Percentiles rank a stretch among this genome's conserved stretches.
Conservation (phyloP, 2,888 invertebrate genomes). For the Lasioglossum leucozonium region DNA sequence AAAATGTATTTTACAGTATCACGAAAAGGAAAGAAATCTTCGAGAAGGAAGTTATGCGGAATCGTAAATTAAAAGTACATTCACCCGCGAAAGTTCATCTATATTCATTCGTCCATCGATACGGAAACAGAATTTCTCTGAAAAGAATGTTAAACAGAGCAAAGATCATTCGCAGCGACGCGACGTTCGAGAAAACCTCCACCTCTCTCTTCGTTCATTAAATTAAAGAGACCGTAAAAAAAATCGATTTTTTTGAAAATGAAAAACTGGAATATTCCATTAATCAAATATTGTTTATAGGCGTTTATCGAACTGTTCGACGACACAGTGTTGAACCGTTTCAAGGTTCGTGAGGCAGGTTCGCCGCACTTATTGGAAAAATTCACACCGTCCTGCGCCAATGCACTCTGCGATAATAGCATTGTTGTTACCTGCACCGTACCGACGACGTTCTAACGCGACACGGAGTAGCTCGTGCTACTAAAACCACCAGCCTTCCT, state of each 20-base stretch:
- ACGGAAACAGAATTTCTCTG: conserved; percentile 15
- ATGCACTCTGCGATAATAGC: conserved; percentile 79
- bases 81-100: conserved; percentile 12
- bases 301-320: conserved; percentile 8
- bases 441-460: conserved; percentile 79
- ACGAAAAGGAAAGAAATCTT: not conserved
- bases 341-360: conserved; percentile 61
- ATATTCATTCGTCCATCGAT: not conserved
- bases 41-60: not conserved
- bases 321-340: conserved; percentile 58
- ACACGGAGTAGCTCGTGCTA: conserved; percentile 74
- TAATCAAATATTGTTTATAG: not conserved
- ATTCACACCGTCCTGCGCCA: conserved; percentile 77
- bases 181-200: not conserved
- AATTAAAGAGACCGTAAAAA: not conserved
- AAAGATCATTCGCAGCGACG: not conserved
- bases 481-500: conserved; percentile 71
- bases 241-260: not conserved
- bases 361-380: conserved; percentile 64
- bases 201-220: not conserved
- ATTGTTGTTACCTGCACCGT: conserved; percentile 76
- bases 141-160: conserved; percentile 9
- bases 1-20: not conserved
- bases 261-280: not conserved
- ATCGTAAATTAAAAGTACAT: conserved; percentile 11